Evolutionary conservation across 92 coral and sea anemone genomes (phyloP).

Genomic region (Zoanthus sansibaricus): DNA sequence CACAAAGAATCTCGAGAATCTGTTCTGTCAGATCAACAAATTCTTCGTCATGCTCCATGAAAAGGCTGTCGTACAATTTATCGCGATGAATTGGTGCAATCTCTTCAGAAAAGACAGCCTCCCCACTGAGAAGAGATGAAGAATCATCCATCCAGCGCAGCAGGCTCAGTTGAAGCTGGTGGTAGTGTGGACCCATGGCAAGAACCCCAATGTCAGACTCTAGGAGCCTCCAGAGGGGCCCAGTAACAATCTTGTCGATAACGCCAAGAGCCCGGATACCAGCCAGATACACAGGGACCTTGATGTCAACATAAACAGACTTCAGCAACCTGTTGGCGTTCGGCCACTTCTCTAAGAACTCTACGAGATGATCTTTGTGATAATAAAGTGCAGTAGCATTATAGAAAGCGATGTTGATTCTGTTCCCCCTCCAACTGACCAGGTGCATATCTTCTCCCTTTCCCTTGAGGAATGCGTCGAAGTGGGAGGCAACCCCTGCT

Average conservation of each 20-base stretch:
- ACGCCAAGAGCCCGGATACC: constrained; percentile 6
- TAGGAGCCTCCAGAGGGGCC: constrained; percentile 11
- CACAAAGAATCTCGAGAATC: constrained; percentile 10
- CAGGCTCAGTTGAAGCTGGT: constrained; percentile 9
- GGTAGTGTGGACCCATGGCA: not conserved
- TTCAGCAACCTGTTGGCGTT: constrained; percentile 18
- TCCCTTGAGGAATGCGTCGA: constrained; percentile 16
- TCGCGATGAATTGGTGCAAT: constrained; percentile 9
- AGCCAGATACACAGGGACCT: constrained; percentile 31
- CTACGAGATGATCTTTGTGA: constrained; percentile 10
- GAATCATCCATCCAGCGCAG: constrained; percentile 1
- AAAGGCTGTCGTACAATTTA: not conserved
- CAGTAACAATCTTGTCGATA: not conserved
- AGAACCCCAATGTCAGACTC: constrained; percentile 17
- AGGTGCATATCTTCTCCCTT: constrained; percentile 11
- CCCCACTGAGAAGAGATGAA: not conserved
- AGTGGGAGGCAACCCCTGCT: not conserved
- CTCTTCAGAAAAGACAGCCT: constrained; percentile 12
- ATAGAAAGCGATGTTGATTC: not conserved
- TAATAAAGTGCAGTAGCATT: constrained; percentile 7
- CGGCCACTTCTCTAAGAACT: constrained; percentile 22
- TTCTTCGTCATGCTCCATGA: not conserved
- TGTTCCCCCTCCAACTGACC: constrained; percentile 29
- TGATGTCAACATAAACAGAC: constrained; percentile 25
- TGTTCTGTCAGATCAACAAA: not conserved